Evolutionary conservation across 2,888 invertebrate genomes (phyloP), one percentile per base, ranked within the genome.

Genomic region (Polylopha cassiicola): DNA sequence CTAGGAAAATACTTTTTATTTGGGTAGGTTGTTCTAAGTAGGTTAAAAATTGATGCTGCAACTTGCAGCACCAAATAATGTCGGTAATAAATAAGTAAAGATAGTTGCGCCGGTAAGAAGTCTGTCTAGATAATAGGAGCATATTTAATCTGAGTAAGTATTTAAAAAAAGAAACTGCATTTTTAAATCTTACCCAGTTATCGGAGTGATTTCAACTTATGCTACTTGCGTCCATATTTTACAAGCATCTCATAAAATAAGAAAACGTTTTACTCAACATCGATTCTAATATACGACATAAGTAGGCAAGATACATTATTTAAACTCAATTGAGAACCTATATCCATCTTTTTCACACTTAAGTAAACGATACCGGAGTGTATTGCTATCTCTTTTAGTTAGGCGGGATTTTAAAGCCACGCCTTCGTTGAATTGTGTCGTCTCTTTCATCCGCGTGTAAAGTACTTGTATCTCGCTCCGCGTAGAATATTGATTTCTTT

Each of bases 401-500:
- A 68, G 69, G 70, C 66, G 73, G 68, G 62, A 50, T 43, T 53
- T 47, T 55, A 55, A 41, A 65, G 72, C 79, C 77, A 69, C 81
- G 79, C 80, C 81, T 76, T 58, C 50, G 50, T 38, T 44, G 39
- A 48, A 43, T 34, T 49, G 42, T 39, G 46, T 55, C 50, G 42
- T 66, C 73, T 61, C 58, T 56, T 65, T 67, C 71, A 52, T 59
- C 63, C 73, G 55, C 58, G 43, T 55, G 53, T 52, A 46, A 54
- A 57, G 56, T 39, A 50, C 51, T 51, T 43, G 41, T 55, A 52
- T 66, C 70, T 47, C 68, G 59, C 58, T 56, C n/a, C 59, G 27
- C 66, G 43, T 59, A 47, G 49, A 54, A 52, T 77, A 78, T 78
- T 75, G 78, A 78, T 78, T 77, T 70, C 50, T 53, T 47, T 60